These are phyloP conservation scores for Aleiodes leptofemur DNA, from an alignment of 2,888 invertebrate genomes.

Conservation along the genomic window DNA sequence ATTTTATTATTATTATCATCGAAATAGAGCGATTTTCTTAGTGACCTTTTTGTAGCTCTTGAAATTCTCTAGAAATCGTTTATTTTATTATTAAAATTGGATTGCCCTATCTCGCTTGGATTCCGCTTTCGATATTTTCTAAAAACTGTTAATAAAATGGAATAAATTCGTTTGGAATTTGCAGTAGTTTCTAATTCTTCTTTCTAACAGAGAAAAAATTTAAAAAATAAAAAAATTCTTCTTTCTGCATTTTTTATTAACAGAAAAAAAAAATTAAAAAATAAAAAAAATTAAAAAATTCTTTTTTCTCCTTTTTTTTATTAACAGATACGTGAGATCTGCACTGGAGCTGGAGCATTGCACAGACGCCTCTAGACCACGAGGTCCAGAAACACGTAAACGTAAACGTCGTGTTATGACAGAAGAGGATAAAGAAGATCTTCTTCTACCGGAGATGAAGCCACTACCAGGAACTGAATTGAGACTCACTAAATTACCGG, in stretches of 20 bases:
- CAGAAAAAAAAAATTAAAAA: too few relatives aligned
- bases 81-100: too few relatives aligned
- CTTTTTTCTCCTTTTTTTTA: background rate
- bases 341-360: constrained; percentile 87
- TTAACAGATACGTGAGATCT: constrained; percentile 80
- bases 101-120: too few relatives aligned
- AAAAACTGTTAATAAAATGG: too few relatives aligned
- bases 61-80: too few relatives aligned
- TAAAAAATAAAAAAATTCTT: too few relatives aligned
- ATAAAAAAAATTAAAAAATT: too few relatives aligned
- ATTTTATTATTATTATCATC: too few relatives aligned
- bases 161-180: too few relatives aligned
- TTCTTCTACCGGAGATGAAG: constrained; percentile 88
- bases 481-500: constrained; percentile 86
- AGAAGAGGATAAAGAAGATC: constrained; percentile 81
- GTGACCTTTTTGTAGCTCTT: background rate
- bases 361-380: constrained; percentile 83
- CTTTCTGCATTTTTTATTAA: too few relatives aligned
- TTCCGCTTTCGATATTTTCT: too few relatives aligned
- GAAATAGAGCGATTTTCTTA: background rate
- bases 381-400: constrained; percentile 76
- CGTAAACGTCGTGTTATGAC: constrained; percentile 76
- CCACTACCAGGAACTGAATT: constrained; percentile 88
- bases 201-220: too few relatives aligned
- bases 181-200: background rate